Base-by-base conservation (phyloP, 2,113 vertebrate species). In the Perognathus longimembris region DNA sequence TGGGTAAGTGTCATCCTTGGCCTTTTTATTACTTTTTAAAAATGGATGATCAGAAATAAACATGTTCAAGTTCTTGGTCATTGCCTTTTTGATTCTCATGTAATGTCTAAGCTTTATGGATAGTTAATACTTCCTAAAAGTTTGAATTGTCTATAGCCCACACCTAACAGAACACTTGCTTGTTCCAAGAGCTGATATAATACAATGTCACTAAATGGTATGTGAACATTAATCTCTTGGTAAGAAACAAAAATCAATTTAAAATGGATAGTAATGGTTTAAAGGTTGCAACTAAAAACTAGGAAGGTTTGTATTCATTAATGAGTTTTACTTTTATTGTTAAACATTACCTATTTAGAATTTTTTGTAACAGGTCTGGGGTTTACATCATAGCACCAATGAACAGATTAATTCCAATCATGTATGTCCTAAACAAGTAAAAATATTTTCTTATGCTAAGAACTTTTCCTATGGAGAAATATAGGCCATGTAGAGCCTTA, bases 401-500 rank as follows among this genome's bases (percentile, higher is more conserved):
- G 64, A 61, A 86, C 64, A 88, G 20, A 83, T 86, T 69, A 12
- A 86, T 67, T 81, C 30, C 22, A 40, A 54, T 73, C 11, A 6
- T n/a, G 40, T 8, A 11, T 91, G 14, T 88, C 45, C 88, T 24
- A 78, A 88, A 63, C 0, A 78, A 80, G 69, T 26, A 74, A 36
- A 69, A 63, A 69, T 14, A 81, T 4, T 22, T 75, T 14, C 11
- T 67, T 93, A 26, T 84, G 57, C 92, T 61, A 63, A 92, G 32
- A 38, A 78, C 89, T 66, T 93, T 50, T 71, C 26, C 40, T 50
- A 10, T 63, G 64, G 77, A 30, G 32, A 90, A 90, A 70, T 71
- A 42, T 34, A 96, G 96, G 45, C 10, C 42, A 71, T 63, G 30
- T 45, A 93, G 57, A 90, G 81, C 50, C 59, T 22, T 85, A 91